phyloP scores from a whole-genome alignment of 2,113 vertebrate genomes.

The Girardinichthys multiradiatus region DNA sequence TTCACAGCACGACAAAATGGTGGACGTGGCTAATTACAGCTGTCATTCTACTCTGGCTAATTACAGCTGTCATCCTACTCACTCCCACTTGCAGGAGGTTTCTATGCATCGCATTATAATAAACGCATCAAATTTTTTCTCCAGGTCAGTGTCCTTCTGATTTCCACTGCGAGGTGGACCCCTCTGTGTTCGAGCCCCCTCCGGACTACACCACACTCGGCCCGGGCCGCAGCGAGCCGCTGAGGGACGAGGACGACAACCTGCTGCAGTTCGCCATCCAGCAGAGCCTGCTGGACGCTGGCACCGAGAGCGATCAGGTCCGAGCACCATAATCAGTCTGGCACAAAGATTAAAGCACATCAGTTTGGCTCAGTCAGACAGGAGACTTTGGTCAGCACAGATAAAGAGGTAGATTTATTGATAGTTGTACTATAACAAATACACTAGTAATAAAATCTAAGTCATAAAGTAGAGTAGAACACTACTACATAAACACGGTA shows the following conservation, averaged over 20 bases:
- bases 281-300: constrained; percentile 92
- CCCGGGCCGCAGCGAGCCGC: constrained; percentile 88
- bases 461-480: not conserved
- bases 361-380: not conserved
- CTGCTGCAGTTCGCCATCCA: constrained; percentile 95
- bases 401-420: not conserved
- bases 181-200: constrained; percentile 90
- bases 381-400: not conserved
- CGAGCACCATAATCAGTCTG: not conserved
- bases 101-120: not conserved
- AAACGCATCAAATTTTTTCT: not conserved
- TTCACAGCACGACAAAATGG: not conserved
- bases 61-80: not conserved
- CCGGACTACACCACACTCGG: constrained; percentile 91
- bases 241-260: constrained; percentile 91
- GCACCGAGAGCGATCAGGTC: constrained; percentile 93
- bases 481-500: not conserved
- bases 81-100: not conserved
- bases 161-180: constrained; percentile 89
- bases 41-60: too few species aligned
- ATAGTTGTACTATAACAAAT: not conserved
- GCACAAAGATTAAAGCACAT: not conserved
- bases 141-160: constrained; percentile 75
- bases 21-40: too few species aligned
- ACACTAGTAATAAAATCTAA: not conserved